Percentiles rank a stretch among this genome's conserved stretches.
These are phyloP conservation scores for Ormyrus thymus DNA, from an alignment of 2,888 invertebrate species.

Conservation along the genomic window DNA sequence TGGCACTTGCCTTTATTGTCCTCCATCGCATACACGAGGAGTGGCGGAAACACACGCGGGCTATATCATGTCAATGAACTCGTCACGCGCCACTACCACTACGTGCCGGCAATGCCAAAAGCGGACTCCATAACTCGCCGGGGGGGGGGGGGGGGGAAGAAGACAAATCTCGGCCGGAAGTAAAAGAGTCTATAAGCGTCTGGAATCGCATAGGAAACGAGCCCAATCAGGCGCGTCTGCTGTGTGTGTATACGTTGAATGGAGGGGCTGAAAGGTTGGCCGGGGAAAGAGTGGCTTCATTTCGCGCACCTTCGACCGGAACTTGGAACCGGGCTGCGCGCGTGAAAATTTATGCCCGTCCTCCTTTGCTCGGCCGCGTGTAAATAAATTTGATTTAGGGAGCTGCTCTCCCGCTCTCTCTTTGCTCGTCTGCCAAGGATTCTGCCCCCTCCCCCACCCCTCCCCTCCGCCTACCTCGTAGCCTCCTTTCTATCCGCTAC, in stretches of 20 bases:
- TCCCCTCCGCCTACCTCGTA: not conserved
- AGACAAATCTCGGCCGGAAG: not conserved
- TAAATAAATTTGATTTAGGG: constrained; percentile 42
- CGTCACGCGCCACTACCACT: constrained; percentile 57
- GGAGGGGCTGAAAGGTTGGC: not conserved
- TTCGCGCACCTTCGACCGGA: not conserved
- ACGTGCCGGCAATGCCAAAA: constrained; percentile 64
- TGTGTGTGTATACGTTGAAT: not conserved
- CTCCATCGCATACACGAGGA: not conserved
- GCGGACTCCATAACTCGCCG: not conserved
- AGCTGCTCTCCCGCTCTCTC: not conserved
- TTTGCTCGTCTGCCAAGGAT: constrained; percentile 22
- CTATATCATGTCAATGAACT: constrained; percentile 59
- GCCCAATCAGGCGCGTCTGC: constrained; percentile 25
- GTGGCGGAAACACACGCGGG: not conserved
- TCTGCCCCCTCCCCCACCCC: not conserved
- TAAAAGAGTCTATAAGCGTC: not conserved
- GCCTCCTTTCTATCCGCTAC: not conserved
- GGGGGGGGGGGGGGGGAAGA: not conserved
- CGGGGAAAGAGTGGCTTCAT: not conserved
- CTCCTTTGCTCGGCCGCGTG: constrained; percentile 18
- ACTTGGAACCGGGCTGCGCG: not conserved
- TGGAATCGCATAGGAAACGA: constrained; percentile 28
- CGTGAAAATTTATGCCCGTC: constrained; percentile 27
- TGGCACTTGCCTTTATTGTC: constrained; percentile 41